These are phyloP conservation scores for Apotomis betuletana DNA, from an alignment of 2,888 invertebrate genomes.

Conservation along the genomic window DNA sequence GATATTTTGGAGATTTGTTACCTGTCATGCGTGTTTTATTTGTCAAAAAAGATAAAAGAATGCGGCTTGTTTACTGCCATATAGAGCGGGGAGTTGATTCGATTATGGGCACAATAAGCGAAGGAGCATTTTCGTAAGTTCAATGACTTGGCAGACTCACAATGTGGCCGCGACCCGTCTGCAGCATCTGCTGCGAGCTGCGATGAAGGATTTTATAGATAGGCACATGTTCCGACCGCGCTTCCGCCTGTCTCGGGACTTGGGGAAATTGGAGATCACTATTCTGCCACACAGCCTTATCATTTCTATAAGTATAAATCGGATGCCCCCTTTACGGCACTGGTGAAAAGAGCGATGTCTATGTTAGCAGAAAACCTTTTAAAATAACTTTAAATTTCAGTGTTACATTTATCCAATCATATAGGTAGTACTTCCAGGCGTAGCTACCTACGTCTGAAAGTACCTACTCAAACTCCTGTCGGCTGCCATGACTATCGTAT, in stretches of 20 bases:
- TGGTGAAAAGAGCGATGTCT: too few relatives aligned
- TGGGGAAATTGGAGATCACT: slow-evolving; percentile 3
- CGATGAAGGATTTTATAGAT: slow-evolving; percentile 69
- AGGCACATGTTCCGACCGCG: slow-evolving; percentile 59
- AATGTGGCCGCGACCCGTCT: slow-evolving; percentile 71
- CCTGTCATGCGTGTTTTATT: slow-evolving; percentile 65
- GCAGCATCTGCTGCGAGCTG: slow-evolving; percentile 74
- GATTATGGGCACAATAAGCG: slow-evolving; percentile 81
- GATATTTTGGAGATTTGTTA: slow-evolving; percentile 54
- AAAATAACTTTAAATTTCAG: not conserved
- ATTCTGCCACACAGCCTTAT: not conserved
- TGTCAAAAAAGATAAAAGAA: slow-evolving; percentile 67
- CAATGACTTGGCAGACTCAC: slow-evolving; percentile 74
- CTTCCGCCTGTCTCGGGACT: slow-evolving; percentile 49
- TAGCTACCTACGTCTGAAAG: too few relatives aligned
- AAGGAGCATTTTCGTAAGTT: slow-evolving; percentile 80
- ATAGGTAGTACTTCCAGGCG: too few relatives aligned
- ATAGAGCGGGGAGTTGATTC: slow-evolving; percentile 75
- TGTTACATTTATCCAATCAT: not conserved
- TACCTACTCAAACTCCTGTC: not conserved
- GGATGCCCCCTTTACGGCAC: not conserved
- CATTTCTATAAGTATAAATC: not conserved
- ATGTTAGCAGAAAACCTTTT: too few relatives aligned
- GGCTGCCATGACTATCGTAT: slow-evolving; percentile 31
- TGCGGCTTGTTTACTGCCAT: slow-evolving; percentile 71